These are phyloP conservation scores for Nothocercus julius DNA, from an alignment of 2,113 vertebrate species.

Conservation along the genomic window DNA sequence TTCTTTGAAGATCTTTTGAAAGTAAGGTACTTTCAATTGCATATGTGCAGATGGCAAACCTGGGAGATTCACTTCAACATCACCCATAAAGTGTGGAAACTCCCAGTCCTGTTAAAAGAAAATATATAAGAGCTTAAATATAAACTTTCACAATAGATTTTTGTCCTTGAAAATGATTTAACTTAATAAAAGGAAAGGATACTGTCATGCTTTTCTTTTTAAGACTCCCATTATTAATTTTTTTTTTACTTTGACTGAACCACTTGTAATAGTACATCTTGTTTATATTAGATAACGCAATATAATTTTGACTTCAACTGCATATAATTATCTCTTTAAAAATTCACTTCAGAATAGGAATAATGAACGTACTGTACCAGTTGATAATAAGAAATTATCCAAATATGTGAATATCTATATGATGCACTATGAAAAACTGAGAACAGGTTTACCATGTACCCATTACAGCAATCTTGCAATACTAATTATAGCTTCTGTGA, in stretches of 20 bases:
- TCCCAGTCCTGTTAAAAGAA: constrained; percentile 91
- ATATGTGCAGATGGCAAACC: constrained; percentile 93
- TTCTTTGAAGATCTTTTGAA: constrained; percentile 92
- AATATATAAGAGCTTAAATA: constrained; percentile 9
- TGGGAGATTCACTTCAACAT: constrained; percentile 95
- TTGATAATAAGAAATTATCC: not conserved
- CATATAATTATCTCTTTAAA: constrained; percentile 15
- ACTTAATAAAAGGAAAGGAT: not conserved
- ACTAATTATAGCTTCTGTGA: not conserved
- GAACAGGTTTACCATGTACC: not conserved
- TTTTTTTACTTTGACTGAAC: not conserved
- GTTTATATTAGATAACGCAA: not conserved
- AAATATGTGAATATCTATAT: not conserved
- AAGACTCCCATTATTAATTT: not conserved
- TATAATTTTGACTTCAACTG: constrained; percentile 36
- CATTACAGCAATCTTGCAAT: not conserved
- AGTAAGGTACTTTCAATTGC: constrained; percentile 92
- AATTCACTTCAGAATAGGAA: constrained; percentile 25
- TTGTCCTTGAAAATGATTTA: not conserved
- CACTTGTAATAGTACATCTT: constrained; percentile 8
- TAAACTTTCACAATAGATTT: not conserved
- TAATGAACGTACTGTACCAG: not conserved
- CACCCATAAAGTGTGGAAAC: constrained; percentile 98
- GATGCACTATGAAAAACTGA: not conserved
- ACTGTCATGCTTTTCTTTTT: constrained; percentile 13